Conservation (phyloP, 2,797 vertebrate genomes). For the Mormyrops attenuatus region DNA sequence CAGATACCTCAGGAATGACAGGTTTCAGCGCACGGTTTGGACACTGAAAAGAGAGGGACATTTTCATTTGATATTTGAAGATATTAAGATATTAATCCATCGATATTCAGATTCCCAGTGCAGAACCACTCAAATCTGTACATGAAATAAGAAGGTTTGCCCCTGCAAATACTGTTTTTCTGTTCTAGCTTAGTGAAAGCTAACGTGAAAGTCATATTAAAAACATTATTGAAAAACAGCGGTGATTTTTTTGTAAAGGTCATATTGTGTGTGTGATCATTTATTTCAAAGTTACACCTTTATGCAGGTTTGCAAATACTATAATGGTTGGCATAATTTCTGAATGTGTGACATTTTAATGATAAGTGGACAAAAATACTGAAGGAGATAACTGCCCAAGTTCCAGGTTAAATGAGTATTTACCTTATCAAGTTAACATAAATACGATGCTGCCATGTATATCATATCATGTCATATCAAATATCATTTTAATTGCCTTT, state of each 20-base stretch:
- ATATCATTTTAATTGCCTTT: not conserved
- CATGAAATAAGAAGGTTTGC: not conserved
- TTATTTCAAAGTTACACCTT: not conserved
- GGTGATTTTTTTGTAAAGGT: not conserved
- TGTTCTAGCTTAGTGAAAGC: not conserved
- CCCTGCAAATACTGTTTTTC: not conserved
- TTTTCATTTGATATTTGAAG: not conserved
- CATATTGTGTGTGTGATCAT: not conserved
- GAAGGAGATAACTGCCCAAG: not conserved
- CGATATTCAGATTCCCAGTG: not conserved
- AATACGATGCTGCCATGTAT: not conserved
- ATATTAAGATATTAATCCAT: not conserved
- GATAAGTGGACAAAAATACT: not conserved
- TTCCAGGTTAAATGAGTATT: not conserved
- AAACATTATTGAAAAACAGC: not conserved
- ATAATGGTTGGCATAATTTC: not conserved
- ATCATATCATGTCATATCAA: not conserved
- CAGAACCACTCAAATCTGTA: not conserved
- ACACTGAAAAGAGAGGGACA: conserved; percentile 20
- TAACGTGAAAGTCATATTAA: not conserved
- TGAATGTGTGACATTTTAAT: not conserved
- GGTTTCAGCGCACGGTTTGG: not conserved
- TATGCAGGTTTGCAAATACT: not conserved
- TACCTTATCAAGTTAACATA: not conserved
- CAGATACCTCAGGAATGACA: not conserved